These are phyloP conservation scores for Alentia gelatinosa DNA, from an alignment of 2,888 invertebrate genomes.

Conservation along the genomic window DNA sequence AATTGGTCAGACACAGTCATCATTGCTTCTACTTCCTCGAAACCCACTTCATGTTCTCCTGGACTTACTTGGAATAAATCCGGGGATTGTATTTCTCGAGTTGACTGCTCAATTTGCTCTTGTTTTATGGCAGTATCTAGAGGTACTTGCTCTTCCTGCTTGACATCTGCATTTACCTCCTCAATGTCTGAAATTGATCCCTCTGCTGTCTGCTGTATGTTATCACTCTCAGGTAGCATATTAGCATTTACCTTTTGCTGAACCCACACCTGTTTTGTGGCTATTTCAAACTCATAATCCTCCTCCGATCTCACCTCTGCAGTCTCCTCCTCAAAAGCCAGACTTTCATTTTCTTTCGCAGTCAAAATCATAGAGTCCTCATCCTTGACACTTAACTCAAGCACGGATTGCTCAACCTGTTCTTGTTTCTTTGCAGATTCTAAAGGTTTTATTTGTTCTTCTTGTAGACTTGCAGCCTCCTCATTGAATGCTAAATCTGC, in stretches of 20 bases:
- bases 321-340: not conserved
- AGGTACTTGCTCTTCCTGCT: not conserved
- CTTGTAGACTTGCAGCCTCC: not conserved
- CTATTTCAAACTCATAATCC: not conserved
- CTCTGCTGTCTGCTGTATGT: conserved; percentile 1
- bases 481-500: not conserved
- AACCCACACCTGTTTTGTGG: not conserved
- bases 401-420: not conserved
- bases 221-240: not conserved
- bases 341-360: not conserved
- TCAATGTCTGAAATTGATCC: conserved; percentile 2
- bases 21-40: not conserved
- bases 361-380: not conserved
- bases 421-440: not conserved
- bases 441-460: not conserved
- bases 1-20: not conserved
- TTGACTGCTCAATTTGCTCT: not conserved
- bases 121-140: not conserved
- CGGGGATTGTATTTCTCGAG: not conserved
- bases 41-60: not conserved
- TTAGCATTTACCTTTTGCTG: not conserved
- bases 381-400: not conserved
- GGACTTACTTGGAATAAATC: not conserved
- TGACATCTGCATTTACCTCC: not conserved
- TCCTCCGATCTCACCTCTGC: not conserved